Conservation (phyloP, 64 coral and sea anemone genomes). For the Pocillopora verrucosa region DNA sequence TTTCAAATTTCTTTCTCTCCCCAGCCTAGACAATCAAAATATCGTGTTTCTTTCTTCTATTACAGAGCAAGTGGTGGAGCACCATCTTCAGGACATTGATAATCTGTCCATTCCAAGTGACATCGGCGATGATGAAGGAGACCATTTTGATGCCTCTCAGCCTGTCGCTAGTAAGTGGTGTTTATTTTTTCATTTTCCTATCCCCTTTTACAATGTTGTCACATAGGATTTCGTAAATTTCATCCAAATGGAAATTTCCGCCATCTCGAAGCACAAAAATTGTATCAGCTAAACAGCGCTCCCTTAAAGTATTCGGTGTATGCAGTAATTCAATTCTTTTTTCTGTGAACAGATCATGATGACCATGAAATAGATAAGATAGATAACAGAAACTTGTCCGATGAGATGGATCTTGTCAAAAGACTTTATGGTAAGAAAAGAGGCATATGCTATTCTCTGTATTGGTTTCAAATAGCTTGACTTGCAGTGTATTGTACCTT, state of each 20-base stretch:
- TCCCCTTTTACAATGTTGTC: no score
- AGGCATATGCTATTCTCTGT: not conserved
- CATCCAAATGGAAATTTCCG: no score
- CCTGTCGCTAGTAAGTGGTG: not conserved
- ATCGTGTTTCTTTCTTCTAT: not conserved
- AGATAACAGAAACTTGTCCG: not conserved
- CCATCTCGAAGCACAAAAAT: no score
- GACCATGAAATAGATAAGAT: slow-evolving; percentile 8
- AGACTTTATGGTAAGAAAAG: slow-evolving; percentile 20
- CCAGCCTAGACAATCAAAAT: no score
- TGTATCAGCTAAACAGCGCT: no score
- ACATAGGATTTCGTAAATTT: no score
- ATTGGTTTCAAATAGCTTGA: not conserved
- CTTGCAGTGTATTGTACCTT: no score
- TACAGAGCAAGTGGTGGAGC: slow-evolving; percentile 87
- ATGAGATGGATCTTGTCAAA: slow-evolving; percentile 35
- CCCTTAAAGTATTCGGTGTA: not conserved
- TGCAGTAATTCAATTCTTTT: not conserved
- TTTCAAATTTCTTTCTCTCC: no score
- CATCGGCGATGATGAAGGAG: slow-evolving; percentile 16
- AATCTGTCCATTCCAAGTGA: slow-evolving; percentile 68
- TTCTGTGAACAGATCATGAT: slow-evolving; percentile 9
- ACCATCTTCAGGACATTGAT: slow-evolving; percentile 86
- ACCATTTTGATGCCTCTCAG: not conserved
- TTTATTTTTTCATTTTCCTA: not conserved